Percentiles rank a stretch among this genome's conserved stretches.
These are phyloP conservation scores for Vipera ursinii DNA, from an alignment of 2,797 vertebrate genomes.

Conservation along the genomic window DNA sequence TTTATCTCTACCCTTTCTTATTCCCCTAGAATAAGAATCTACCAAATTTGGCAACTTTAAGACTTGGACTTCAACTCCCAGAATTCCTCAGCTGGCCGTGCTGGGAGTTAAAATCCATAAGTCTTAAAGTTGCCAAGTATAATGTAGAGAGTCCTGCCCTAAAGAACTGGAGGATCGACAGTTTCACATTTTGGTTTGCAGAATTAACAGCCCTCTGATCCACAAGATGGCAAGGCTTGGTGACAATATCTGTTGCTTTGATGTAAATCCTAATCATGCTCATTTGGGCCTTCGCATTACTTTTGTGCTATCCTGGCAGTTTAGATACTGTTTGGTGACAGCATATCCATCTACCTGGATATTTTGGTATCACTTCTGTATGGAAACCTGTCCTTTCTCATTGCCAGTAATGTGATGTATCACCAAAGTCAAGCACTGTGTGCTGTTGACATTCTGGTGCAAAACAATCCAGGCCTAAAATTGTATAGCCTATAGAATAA, in stretches of 20 bases:
- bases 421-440: conserved; percentile 37
- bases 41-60: not conserved
- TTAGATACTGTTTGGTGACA: conserved; percentile 73
- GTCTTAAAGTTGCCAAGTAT: not conserved
- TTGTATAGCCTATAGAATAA: conserved; percentile 54
- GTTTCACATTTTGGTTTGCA: conserved; percentile 78
- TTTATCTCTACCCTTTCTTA: conserved; percentile 60
- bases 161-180: conserved; percentile 74
- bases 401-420: conserved; percentile 61
- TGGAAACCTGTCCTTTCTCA: conserved; percentile 28
- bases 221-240: conserved; percentile 56
- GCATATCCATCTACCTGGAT: conserved; percentile 46
- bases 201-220: conserved; percentile 74
- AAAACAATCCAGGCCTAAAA: conserved; percentile 11
- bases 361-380: conserved; percentile 50
- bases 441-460: conserved; percentile 38
- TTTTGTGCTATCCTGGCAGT: conserved; percentile 73
- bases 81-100: not conserved
- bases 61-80: not conserved
- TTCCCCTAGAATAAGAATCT: conserved; percentile 37
- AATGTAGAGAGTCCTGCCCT: conserved; percentile 7
- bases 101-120: not conserved
- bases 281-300: conserved; percentile 75
- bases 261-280: conserved; percentile 81
- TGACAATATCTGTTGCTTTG: conserved; percentile 66